Base-by-base conservation (phyloP, 2,797 vertebrate genomes). In the Microctenopoma steveboyesi region DNA sequence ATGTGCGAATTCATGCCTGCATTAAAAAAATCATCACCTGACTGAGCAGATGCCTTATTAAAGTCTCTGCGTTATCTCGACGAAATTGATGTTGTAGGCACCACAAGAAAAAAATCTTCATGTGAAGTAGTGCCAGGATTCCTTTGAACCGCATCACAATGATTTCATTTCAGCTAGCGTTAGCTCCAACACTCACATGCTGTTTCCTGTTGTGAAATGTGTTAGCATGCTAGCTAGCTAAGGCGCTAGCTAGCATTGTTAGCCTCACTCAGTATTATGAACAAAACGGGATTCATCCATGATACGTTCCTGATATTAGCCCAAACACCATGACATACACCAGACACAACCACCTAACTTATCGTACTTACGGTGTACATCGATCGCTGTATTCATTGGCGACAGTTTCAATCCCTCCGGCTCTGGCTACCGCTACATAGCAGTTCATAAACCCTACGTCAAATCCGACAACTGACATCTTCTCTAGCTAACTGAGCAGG, bases 361-460 rank as follows among this genome's bases (percentile, higher is more conserved):
- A 0, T 45, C 1, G 2, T 74, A 98, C 97, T 98, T 85, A 99
- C 97, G 96, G 97, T 78, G 97, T 98, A 93, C 94, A 92, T 73
- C 97, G 95, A 79, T 99, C 97, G 92, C 97, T 99, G 91, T 98
- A 98, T 76, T 98, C 96, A 57, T 98, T 98, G 16, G 96, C 96
- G 76, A 96, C 87, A 0, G 96, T 97, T 88, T 98, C 96, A 74
- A 98, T 98, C 60, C 97, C 97, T 69, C 97, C 97, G 73, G 96
- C 96, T 80, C 96, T 94, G 48, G 97, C 97, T 86, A 99, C 97
- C 2, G 97, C 97, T 82, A 98, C 96, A 80, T 98, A 99, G 90
- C 97, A 99, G 94, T 92, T 98, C 93, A 97, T 89, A 83, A 95
- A 98, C 5, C 97, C 97, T 79, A 99, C 88, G 78, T 99, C 97